These are phyloP conservation scores for Proctacanthus coquilletti DNA, from an alignment of 1,140 invertebrate genomes.

Conservation along the genomic window DNA sequence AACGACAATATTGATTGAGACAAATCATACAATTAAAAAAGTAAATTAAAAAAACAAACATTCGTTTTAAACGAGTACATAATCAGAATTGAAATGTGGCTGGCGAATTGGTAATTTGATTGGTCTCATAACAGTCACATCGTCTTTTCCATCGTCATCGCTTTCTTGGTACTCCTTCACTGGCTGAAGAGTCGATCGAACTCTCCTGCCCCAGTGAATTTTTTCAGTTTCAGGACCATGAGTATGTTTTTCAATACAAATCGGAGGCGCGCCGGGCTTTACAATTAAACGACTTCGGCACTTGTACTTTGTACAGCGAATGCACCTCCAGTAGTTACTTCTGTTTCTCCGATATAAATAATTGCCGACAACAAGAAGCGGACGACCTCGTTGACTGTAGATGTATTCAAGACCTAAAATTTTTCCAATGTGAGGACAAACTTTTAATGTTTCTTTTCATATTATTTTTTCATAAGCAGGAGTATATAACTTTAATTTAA, in stretches of 20 bases:
- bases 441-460: too few relatives aligned
- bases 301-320: slow-evolving; percentile 8
- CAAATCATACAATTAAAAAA: too few relatives aligned
- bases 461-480: too few relatives aligned
- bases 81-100: slow-evolving; percentile 3
- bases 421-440: too few relatives aligned
- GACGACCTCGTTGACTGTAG: slow-evolving; percentile 10
- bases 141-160: neutral
- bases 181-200: neutral
- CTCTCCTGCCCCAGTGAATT: slow-evolving; percentile 7
- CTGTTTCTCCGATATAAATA: slow-evolving; percentile 14
- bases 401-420: slow-evolving; percentile 9
- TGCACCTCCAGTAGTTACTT: slow-evolving; percentile 12
- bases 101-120: slow-evolving; percentile 4
- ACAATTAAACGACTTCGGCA: slow-evolving; percentile 10
- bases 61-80: too few relatives aligned
- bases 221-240: slow-evolving; percentile 9
- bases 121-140: neutral
- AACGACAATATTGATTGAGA: too few relatives aligned
- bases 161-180: neutral
- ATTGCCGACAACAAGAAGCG: slow-evolving; percentile 9
- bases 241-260: slow-evolving; percentile 7
- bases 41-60: too few relatives aligned
- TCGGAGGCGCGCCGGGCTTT: neutral
- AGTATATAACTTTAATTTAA: too few relatives aligned